A percentile compares a stretch with the other conserved stretches of the same genome.
phyloP scores from a whole-genome alignment of 2,113 vertebrate species.

The Podocnemis expansa region DNA sequence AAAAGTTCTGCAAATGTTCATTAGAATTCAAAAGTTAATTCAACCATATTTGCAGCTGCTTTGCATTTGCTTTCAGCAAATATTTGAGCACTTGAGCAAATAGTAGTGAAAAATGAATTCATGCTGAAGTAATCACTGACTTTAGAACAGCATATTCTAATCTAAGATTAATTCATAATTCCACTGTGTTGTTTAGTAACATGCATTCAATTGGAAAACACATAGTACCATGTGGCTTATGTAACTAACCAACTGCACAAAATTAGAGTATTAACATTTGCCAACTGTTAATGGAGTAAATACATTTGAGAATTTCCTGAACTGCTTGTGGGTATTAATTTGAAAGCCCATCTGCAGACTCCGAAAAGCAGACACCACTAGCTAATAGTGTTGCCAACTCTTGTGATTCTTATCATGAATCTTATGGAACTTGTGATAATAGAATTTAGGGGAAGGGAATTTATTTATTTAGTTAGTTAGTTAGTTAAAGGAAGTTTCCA shows the following conservation, averaged over 20 bases:
- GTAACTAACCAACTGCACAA: background rate
- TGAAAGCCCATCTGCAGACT: background rate
- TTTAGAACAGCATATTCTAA: rapidly evolving
- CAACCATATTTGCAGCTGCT: background rate
- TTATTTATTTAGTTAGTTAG: too few relatives aligned
- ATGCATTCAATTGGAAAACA: background rate
- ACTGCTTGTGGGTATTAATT: background rate
- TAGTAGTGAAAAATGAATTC: slow-evolving; percentile 8
- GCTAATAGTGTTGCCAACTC: background rate
- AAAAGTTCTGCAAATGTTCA: background rate
- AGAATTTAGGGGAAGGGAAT: background rate
- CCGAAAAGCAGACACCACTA: too few relatives aligned
- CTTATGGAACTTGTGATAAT: background rate
- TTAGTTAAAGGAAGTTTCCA: background rate
- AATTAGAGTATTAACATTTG: background rate
- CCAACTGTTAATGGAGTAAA: background rate
- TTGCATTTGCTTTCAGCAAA: slow-evolving; percentile 9
- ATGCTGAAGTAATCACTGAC: background rate
- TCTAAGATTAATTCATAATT: rapidly evolving
- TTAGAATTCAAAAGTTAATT: slow-evolving; percentile 10
- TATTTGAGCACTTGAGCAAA: slow-evolving; percentile 50
- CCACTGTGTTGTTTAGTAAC: background rate
- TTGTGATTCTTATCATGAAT: background rate
- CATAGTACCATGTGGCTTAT: background rate
- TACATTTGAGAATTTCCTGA: background rate